Conservation (phyloP, 2,113 vertebrate species). For the Condylura cristata region DNA sequence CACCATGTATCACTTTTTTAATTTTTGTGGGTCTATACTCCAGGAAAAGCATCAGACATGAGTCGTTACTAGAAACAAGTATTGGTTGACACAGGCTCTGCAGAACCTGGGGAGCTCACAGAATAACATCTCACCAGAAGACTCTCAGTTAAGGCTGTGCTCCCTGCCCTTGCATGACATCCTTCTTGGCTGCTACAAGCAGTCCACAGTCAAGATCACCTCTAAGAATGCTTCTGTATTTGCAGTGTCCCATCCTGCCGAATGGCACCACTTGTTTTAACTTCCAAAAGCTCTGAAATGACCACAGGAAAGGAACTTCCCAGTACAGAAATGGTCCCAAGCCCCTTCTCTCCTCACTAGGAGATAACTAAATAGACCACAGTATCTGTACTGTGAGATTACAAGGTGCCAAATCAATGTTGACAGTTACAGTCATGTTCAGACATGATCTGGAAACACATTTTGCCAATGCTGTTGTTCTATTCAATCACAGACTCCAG, state of each 20-base stretch:
- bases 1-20: background rate
- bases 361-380: background rate
- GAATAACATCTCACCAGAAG: background rate
- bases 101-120: background rate
- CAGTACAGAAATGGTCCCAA: background rate
- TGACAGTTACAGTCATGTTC: background rate
- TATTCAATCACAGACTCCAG: background rate
- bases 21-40: background rate
- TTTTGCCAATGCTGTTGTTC: background rate
- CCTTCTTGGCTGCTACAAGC: background rate
- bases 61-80: background rate
- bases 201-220: background rate
- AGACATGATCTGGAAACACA: slow-evolving; percentile 23
- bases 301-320: background rate
- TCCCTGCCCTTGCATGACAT: background rate
- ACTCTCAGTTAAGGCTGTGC: background rate
- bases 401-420: background rate
- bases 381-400: background rate
- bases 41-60: background rate
- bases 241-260: background rate
- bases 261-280: background rate
- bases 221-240: background rate
- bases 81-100: background rate
- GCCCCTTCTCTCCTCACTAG: background rate
- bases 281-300: background rate